Evolutionary conservation across 1,140 invertebrate genomes (phyloP), one percentile per base, ranked within the genome.

Genomic region (Paralvinella palmiformis): DNA sequence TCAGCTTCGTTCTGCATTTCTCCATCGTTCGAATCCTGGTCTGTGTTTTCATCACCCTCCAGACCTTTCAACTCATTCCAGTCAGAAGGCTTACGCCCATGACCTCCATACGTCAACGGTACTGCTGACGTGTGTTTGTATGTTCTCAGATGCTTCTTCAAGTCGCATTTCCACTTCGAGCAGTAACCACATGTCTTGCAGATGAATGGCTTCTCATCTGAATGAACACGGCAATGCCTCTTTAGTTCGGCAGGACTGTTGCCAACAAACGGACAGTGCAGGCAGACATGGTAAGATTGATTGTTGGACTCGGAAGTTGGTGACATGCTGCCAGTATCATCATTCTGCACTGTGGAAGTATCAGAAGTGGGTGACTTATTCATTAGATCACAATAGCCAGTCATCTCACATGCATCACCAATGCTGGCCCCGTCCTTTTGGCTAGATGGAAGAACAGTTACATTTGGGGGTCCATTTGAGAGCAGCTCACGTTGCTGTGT

Each of bases 81-180:
- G 5, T 57, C 55, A 7, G 32, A 32, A n/a, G 62, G 62, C 35
- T 63, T 63, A 20, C 52, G 33, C 31, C 62, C 62, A 27, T 63
- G 62, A 36, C 62, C 62, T 35, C 62, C 62, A 27, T 63, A 63
- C 6, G 44, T 45, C n/a, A 60, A 57, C 13, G 63, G 63, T 20
- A 60, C 56, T 22, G 56, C 63, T 5, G 63, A 48, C n/a, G 37
- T 70, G 63, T 79, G 77, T 27, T 73, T 72, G 67, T 77, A 78
- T 20, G 72, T 73, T 33, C 69, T 70, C 59, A 75, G 73, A 66
- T 81, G 79, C 58, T 81, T 79, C 66, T 81, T 81, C 20, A 81
- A 66, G 61, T 81, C 79, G 60, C 77, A 78, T 59, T 79, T 79
- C 79, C 79, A 81, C 37, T 76, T 70, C 0, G 76, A 75, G 32